These are phyloP conservation scores for Frankliniella fusca DNA, from an alignment of 2,888 invertebrate species.

Conservation along the genomic window DNA sequence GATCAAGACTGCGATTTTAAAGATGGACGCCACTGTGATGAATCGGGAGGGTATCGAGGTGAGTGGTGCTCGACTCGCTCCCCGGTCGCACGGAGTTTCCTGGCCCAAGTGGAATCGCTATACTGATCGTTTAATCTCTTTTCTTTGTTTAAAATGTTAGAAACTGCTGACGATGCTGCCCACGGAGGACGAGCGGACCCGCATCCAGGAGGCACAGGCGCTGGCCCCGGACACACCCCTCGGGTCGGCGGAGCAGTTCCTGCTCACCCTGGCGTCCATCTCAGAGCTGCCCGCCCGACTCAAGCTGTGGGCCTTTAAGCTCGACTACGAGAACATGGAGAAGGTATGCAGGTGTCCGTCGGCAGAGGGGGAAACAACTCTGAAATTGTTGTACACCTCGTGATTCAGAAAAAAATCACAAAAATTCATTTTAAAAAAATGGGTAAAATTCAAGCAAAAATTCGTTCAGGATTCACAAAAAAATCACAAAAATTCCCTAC, in stretches of 20 bases:
- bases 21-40: constrained; percentile 98
- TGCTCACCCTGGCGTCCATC: constrained; percentile 92
- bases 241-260: constrained; percentile 96
- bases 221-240: constrained; percentile 84
- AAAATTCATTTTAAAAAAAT: too few species aligned
- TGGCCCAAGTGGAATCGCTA: too few species aligned
- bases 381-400: too few species aligned
- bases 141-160: constrained; percentile 45
- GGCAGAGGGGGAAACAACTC: too few species aligned
- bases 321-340: constrained; percentile 96
- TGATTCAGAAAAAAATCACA: too few species aligned
- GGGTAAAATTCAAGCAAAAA: too few species aligned
- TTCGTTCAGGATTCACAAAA: too few species aligned
- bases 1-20: constrained; percentile 97
- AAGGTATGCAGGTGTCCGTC: constrained; percentile 57
- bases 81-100: not conserved
- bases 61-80: constrained; percentile 34
- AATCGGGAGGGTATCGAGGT: constrained; percentile 95
- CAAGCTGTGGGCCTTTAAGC: constrained; percentile 96
- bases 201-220: constrained; percentile 93
- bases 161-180: constrained; percentile 97
- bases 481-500: too few species aligned
- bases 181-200: constrained; percentile 91
- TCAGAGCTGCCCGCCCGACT: constrained; percentile 89
- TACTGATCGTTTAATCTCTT: too few species aligned